Base-by-base conservation (phyloP, 2,797 vertebrate species). In the Lates japonicus region DNA sequence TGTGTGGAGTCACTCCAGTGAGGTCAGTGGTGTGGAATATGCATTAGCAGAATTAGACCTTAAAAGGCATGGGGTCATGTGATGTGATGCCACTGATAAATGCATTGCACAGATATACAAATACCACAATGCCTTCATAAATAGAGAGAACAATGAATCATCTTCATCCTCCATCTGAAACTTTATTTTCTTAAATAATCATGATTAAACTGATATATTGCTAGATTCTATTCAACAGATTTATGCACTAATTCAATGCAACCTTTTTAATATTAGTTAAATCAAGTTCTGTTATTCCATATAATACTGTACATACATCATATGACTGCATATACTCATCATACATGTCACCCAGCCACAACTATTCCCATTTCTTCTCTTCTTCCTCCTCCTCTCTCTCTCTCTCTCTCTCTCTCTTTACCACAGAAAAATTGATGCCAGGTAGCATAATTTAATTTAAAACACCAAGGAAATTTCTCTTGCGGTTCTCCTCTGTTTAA, bases 41-140 rank as follows among this genome's bases (percentile, higher is more conserved):
- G 31, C 63, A 85, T 85, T 59, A 74, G 29, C 65, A 76, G 70
- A 83, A 70, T 74, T 55, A 78, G 19, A 61, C 55, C 12, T 65
- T 63, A 25, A n/a, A 72, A 65, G 54, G 51, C 66, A 29, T 0
- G 0, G 10, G 62, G 55, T 77, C 73, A 80, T 65, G 54, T 79
- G 58, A 72, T 12, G 17, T 63, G 59, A 0, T 25, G 19, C 12
- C 70, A 52, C 16, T 46, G 35, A 9, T 0, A 20, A 16, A 8
- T 52, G 14, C 60, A 58, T 42, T 29, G 25, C 25, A 12, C 3
- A 60, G 14, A 66, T 51, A 44, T 51, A 22, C 52, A 48, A 70
- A 55, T 58, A 41, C 8, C 10, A 17, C 25, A 48, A 60, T 60
- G 46, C 8, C 29, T 62, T 77, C 11, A 51, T 17, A n/a, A 41